Evolutionary conservation across 2,113 vertebrate genomes (phyloP).

Genomic region (Alaudala cheleensis): DNA sequence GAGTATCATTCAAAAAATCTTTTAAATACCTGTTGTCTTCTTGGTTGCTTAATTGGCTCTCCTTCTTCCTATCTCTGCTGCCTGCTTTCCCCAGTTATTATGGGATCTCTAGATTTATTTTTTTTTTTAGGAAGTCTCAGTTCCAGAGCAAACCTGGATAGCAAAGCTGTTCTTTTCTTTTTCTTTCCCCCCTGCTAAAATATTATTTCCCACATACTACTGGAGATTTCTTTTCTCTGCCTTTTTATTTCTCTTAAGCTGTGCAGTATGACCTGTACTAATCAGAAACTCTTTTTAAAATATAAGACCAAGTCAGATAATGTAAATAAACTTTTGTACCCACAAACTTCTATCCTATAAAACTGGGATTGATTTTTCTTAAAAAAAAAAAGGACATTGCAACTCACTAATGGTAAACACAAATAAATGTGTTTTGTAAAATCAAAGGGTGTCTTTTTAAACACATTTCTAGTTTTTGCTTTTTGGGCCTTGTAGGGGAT

Average conservation of each 20-base stretch:
- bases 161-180: not conserved
- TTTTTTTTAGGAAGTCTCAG: not conserved
- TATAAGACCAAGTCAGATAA: not conserved
- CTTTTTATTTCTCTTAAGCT: not conserved
- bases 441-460: not conserved
- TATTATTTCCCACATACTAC: not conserved
- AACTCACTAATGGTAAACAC: constrained; percentile 33
- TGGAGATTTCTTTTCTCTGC: not conserved
- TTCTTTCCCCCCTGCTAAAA: rapidly evolving
- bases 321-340: constrained; percentile 41
- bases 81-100: not conserved
- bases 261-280: not conserved
- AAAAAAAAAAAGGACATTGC: not conserved
- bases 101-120: not conserved
- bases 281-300: constrained; percentile 46
- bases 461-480: constrained; percentile 64
- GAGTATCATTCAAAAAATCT: constrained; percentile 11
- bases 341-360: constrained; percentile 56
- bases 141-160: not conserved
- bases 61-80: not conserved
- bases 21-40: constrained; percentile 61
- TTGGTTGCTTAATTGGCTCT: constrained; percentile 29
- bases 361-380: constrained; percentile 11
- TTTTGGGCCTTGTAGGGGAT: constrained; percentile 79
- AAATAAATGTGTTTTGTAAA: constrained; percentile 18